phyloP scores from a whole-genome alignment of 2,113 vertebrate species.

The Hemiprocne comata region DNA sequence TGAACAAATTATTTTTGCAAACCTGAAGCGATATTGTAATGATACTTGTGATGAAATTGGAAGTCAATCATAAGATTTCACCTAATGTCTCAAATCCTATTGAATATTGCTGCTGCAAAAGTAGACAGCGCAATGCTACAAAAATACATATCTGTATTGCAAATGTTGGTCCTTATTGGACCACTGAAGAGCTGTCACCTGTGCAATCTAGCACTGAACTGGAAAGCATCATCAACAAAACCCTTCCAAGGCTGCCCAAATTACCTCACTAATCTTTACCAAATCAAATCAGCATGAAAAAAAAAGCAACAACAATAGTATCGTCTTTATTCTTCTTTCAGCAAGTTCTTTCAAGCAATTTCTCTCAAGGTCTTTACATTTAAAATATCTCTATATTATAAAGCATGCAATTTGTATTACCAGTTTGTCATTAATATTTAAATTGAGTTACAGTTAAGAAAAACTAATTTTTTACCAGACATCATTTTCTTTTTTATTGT shows the following conservation, averaged over 20 bases:
- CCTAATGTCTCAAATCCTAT: neutral
- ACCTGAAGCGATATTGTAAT: constrained; percentile 11
- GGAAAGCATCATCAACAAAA: neutral
- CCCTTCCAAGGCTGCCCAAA: neutral
- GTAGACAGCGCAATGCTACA: neutral
- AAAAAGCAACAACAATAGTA: neutral
- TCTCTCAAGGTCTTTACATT: neutral
- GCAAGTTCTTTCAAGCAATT: neutral
- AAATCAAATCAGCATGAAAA: neutral
- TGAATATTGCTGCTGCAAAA: neutral
- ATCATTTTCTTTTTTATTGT: neutral
- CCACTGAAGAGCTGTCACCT: neutral
- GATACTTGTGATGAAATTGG: neutral
- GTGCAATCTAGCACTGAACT: neutral
- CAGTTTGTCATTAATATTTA: neutral
- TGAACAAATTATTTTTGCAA: constrained; percentile 38
- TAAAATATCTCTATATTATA: neutral
- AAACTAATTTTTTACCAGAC: neutral
- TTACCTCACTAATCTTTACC: neutral
- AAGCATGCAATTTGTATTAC: neutral
- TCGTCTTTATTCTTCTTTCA: neutral
- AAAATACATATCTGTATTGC: neutral
- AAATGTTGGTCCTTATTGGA: neutral
- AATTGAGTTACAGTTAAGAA: neutral
- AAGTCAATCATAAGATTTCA: neutral